phyloP scores from a whole-genome alignment of 2,888 invertebrate species.

The Rapana venosa region DNA sequence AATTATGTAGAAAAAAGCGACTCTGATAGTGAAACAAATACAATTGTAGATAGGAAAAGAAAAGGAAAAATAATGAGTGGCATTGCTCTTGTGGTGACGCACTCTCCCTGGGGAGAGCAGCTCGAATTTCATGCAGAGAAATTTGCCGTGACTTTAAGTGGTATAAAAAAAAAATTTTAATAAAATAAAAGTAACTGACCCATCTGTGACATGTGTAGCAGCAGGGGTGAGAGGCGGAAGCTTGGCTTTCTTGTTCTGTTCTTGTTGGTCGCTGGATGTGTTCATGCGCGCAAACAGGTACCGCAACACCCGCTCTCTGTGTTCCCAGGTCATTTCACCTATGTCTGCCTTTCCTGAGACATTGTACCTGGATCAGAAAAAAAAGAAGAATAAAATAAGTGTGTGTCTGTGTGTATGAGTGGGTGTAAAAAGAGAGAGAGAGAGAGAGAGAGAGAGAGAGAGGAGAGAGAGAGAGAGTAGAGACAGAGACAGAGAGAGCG shows the following conservation, averaged over 20 bases:
- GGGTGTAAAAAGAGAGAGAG: not conserved
- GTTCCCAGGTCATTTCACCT: constrained; percentile 78
- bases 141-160: no score
- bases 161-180: no score
- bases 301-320: constrained; percentile 76
- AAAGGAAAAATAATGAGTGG: no score
- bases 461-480: no score
- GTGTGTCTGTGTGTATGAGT: not conserved
- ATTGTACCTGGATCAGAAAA: constrained; percentile 54
- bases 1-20: no score
- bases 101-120: no score
- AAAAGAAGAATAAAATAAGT: not conserved
- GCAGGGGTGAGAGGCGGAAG: not conserved
- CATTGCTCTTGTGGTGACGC: no score
- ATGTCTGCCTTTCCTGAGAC: constrained; percentile 72
- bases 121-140: no score
- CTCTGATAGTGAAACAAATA: no score
- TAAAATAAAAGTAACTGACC: not conserved
- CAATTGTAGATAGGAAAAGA: no score
- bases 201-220: not conserved
- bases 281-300: constrained; percentile 78
- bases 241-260: not conserved
- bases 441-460: not conserved
- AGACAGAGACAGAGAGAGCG: no score
- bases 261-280: constrained; percentile 46